Evolutionary conservation across 2,113 vertebrate species (phyloP).

Genomic region (Nettapus auritus): DNA sequence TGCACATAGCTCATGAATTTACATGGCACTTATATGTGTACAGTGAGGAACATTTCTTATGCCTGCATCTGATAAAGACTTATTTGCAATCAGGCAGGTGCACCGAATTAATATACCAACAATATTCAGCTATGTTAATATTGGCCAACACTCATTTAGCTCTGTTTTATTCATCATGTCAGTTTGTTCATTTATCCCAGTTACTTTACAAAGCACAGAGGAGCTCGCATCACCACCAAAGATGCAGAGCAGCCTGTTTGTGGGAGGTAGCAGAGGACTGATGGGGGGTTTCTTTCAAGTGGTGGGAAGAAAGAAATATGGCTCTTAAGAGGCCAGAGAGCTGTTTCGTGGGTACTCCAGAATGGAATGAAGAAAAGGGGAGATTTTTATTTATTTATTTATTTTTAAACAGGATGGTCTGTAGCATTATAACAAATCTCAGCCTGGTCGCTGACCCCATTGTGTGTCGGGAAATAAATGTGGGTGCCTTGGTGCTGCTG

Average conservation of each 20-base stretch:
- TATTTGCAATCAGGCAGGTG: conserved; percentile 44
- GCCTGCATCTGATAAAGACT: background rate
- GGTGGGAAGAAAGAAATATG: background rate
- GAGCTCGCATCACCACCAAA: background rate
- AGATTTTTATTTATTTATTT: background rate
- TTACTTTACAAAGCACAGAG: background rate
- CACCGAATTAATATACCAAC: background rate
- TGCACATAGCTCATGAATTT: conserved; percentile 29
- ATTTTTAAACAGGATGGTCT: background rate
- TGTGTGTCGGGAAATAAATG: background rate
- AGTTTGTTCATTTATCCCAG: background rate
- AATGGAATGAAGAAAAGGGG: background rate
- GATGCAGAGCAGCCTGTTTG: conserved; percentile 40
- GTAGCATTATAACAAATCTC: background rate
- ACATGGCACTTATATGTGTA: background rate
- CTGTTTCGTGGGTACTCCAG: background rate
- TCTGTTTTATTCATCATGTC: background rate
- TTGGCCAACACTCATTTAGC: conserved; percentile 13
- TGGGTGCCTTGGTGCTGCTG: background rate
- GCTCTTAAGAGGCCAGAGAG: background rate
- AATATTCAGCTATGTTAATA: background rate
- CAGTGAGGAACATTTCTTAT: background rate
- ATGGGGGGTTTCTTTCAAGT: background rate
- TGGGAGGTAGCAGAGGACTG: conserved; percentile 10
- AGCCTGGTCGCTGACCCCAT: fast-evolving